Evolutionary conservation across 1,140 invertebrate genomes (phyloP), one percentile per base, ranked within the genome.

Genomic region (Psix sp.): DNA sequence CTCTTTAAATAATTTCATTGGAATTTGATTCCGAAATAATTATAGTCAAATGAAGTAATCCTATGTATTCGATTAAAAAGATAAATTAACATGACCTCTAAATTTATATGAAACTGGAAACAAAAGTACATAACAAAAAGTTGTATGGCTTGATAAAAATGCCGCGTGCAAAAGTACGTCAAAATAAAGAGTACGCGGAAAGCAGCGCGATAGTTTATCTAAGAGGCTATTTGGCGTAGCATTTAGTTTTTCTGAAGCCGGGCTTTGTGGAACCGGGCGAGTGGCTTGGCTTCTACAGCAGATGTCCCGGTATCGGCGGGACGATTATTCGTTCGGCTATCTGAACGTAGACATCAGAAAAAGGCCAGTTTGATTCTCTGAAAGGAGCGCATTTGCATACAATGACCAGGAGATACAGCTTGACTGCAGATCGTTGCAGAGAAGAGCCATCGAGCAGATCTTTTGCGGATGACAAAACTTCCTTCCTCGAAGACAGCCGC

Each of bases 371-470:
- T 75, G 78, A 84, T 86, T 84, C 80, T 77, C 74, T 82, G 80
- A 82, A 83, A 79, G 77, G 73, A 77, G 81, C 75, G 77, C 67
- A 86, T 86, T 86, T 86, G 81, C 83, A 86, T 86, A 86, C 84
- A 86, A 85, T 86, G 83, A 84, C 79, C 80, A 45, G 48, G 74
- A 74, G 76, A 80, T 78, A 70, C 65, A 35, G 52, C 52, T 73
- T 68, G 57, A 68, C 62, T 66, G 46, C 52, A 42, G 33, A 74
- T 57, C 65, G 66, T 59, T 38, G 42, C 63, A 10, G 39, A 29
- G 57, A 48, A 48, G 49, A 70, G 20, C 42, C 29, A 62, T 36
- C 45, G 59, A 66, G 45, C 54, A 74, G 67, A 78, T 78, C 66
- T 20, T 45, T 35, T 67, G 65, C 56, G 68, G 71, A 82, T 79